Conservation (phyloP, 23 tunicate species). For the Diplosoma virens region DNA sequence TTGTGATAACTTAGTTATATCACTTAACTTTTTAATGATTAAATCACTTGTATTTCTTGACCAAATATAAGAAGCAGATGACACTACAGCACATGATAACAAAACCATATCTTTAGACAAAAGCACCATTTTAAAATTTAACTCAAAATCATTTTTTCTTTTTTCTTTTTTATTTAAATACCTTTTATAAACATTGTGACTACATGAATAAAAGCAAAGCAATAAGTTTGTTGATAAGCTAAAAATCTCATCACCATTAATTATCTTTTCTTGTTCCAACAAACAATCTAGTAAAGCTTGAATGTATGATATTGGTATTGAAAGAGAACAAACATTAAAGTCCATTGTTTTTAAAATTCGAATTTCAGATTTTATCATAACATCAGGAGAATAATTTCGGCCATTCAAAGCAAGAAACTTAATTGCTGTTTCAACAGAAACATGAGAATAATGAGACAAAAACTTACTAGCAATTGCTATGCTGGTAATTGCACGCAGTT, state of each 20-base stretch:
- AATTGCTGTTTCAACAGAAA: constrained; percentile 20
- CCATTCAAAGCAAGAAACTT: constrained; percentile 10
- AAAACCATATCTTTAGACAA: constrained; percentile 14
- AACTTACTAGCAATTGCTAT: constrained; percentile 47
- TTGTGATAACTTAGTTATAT: neutral
- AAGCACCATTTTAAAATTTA: neutral
- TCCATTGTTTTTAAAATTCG: constrained; percentile 44
- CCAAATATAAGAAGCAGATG: constrained; percentile 5
- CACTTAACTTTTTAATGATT: constrained; percentile 1
- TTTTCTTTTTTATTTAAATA: neutral
- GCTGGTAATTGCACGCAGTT: constrained; percentile 41
- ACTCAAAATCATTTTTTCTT: neutral
- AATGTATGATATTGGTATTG: constrained; percentile 21
- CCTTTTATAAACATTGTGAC: constrained; percentile 7
- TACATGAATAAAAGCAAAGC: constrained; percentile 19
- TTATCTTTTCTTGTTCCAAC: neutral
- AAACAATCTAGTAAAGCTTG: constrained; percentile 14
- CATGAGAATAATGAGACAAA: constrained; percentile 1
- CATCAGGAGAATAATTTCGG: constrained; percentile 18
- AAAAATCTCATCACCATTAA: neutral
- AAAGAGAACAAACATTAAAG: constrained; percentile 15
- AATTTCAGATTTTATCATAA: constrained; percentile 49
- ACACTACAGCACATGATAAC: constrained; percentile 1
- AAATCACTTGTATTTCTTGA: constrained; percentile 11
- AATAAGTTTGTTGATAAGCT: neutral